phyloP scores from a whole-genome alignment of 2,113 vertebrate species.

The Burhinus bistriatus region DNA sequence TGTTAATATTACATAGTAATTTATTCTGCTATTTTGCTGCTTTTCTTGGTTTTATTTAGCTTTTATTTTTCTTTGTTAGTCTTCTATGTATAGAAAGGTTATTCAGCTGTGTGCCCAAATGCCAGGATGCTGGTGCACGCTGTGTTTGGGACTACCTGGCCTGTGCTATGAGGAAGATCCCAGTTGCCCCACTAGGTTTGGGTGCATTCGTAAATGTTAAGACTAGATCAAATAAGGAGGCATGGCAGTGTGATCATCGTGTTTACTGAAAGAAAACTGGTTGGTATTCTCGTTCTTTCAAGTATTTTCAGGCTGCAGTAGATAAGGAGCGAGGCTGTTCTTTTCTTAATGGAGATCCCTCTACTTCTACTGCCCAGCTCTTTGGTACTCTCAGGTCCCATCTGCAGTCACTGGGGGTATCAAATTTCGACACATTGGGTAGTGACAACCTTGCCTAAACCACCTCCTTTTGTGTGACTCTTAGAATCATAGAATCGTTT shows the following conservation, averaged over 20 bases:
- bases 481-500: too few species aligned
- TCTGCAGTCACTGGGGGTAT: neutral
- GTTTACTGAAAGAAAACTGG: neutral
- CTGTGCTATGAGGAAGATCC: neutral
- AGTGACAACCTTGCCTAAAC: neutral
- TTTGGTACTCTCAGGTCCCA: neutral
- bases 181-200: fast-evolving
- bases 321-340: neutral
- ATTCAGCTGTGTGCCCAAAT: neutral
- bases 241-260: fast-evolving
- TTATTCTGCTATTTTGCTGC: neutral
- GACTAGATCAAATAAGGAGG: neutral
- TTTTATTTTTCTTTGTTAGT: neutral
- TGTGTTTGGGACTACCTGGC: fast-evolving
- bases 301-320: neutral
- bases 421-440: neutral
- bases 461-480: neutral
- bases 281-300: neutral
- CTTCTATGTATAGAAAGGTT: neutral
- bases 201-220: neutral
- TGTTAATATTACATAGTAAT: neutral
- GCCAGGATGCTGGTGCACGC: fast-evolving
- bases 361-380: neutral
- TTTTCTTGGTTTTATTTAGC: neutral
- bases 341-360: neutral